phyloP scores from a whole-genome alignment of 2,888 invertebrate species.

The Dichetophora obliterata region DNA sequence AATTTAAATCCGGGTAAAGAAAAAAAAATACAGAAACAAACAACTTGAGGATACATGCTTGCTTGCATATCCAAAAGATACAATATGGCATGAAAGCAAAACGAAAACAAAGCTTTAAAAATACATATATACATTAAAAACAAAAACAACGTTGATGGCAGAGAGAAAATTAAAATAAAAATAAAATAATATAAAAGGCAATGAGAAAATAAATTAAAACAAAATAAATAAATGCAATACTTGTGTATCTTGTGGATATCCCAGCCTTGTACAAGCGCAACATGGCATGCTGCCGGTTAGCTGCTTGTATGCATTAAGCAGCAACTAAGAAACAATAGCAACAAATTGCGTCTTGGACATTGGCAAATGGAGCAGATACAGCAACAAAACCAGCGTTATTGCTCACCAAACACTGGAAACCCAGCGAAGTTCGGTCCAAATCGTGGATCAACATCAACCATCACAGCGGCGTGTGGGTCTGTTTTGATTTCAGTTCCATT shows the following conservation, averaged over 20 bases:
- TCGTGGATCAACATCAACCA: neutral
- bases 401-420: neutral
- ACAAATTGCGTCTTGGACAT: neutral
- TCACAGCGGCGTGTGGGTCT: neutral
- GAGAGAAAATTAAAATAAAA: neutral
- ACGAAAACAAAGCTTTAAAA: neutral
- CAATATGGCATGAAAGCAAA: neutral
- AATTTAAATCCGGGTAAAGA: constrained; percentile 18
- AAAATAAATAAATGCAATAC: neutral
- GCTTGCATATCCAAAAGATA: constrained; percentile 19
- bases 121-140: neutral
- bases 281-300: neutral
- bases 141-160: neutral
- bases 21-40: neutral
- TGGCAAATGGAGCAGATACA: neutral
- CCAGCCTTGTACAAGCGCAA: neutral
- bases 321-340: constrained; percentile 15
- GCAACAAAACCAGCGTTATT: neutral
- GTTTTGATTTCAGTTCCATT: constrained; percentile 7
- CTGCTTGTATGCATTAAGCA: constrained; percentile 27
- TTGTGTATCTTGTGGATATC: constrained; percentile 20
- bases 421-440: neutral
- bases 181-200: neutral
- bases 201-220: neutral
- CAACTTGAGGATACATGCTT: neutral